A percentile compares a stretch with the other conserved stretches of the same genome.
These are phyloP conservation scores for Steinernema carpocapsae DNA, from an alignment of 2,888 invertebrate species.

Conservation along the genomic window DNA sequence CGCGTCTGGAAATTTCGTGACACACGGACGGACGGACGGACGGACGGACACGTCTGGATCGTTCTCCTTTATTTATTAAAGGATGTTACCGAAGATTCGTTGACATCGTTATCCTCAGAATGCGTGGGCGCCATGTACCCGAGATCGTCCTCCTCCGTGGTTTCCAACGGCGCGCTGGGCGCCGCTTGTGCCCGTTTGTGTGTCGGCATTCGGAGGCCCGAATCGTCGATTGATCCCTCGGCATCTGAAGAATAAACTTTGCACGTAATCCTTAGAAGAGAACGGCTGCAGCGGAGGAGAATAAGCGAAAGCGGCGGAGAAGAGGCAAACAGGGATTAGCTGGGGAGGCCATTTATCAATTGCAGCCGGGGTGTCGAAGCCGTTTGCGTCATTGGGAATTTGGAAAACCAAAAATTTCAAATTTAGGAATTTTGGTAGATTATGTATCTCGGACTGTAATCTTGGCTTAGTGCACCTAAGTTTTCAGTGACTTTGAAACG, in stretches of 20 bases:
- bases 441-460: too few relatives aligned
- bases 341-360: neutral
- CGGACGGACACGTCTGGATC: too few relatives aligned
- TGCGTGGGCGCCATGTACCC: constrained; percentile 12
- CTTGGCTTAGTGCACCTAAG: too few relatives aligned
- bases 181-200: constrained; percentile 50
- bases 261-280: neutral
- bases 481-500: too few relatives aligned
- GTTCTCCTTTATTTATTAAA: too few relatives aligned
- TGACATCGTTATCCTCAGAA: constrained; percentile 39
- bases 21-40: too few relatives aligned
- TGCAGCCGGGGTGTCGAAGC: too few relatives aligned
- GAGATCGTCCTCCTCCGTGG: constrained; percentile 41
- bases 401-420: too few relatives aligned
- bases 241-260: constrained; percentile 35
- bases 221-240: constrained; percentile 37
- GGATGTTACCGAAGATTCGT: constrained; percentile 39
- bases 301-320: constrained; percentile 6
- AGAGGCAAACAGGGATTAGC: neutral
- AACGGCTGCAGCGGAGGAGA: neutral
- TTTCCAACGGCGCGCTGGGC: constrained; percentile 64
- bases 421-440: too few relatives aligned
- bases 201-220: constrained; percentile 36
- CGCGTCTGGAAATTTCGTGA: too few relatives aligned
- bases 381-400: too few relatives aligned